phyloP scores from a whole-genome alignment of 2,888 invertebrate species.

The Sepioteuthis lessoniana region DNA sequence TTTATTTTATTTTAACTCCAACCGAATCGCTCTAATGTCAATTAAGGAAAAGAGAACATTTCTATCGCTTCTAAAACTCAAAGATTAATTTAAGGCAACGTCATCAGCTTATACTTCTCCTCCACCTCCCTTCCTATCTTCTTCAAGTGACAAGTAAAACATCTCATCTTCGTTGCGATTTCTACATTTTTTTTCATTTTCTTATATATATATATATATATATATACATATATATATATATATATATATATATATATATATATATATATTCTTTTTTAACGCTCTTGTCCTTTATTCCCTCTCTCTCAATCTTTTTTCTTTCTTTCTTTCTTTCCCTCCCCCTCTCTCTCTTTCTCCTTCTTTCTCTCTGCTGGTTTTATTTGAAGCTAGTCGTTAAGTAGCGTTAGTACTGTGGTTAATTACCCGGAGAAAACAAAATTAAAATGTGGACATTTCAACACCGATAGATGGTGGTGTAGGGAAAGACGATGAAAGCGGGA shows the following conservation, averaged over 20 bases:
- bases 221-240: too few species aligned
- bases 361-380: neutral
- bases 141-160: too few species aligned
- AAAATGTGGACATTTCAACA: neutral
- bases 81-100: neutral
- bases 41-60: constrained; percentile 6
- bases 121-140: neutral
- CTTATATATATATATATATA: too few species aligned
- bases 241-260: too few species aligned
- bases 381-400: neutral
- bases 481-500: neutral
- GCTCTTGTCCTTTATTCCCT: neutral
- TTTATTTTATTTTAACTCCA: neutral
- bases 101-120: neutral
- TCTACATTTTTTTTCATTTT: neutral
- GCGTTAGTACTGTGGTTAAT: neutral
- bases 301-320: neutral
- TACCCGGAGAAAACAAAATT: neutral
- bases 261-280: too few species aligned
- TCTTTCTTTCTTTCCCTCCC: neutral
- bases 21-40: constrained; percentile 12
- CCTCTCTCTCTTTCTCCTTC: neutral
- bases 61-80: constrained; percentile 16
- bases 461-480: neutral
- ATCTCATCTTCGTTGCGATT: neutral